phyloP scores from a whole-genome alignment of 2,113 vertebrate species.

The Podarcis raffonei region DNA sequence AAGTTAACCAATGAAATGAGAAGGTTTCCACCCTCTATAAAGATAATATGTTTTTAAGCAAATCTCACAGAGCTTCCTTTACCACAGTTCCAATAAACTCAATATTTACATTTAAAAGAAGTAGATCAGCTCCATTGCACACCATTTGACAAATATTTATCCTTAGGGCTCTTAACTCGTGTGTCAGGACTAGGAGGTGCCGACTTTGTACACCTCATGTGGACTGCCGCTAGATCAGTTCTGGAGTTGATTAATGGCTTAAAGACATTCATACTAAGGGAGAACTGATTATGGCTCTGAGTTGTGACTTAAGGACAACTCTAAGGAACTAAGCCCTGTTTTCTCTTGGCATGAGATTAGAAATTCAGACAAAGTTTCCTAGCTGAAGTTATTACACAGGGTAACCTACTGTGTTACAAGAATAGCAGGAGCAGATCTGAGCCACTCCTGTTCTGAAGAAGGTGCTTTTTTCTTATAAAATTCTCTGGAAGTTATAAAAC shows the following conservation, averaged over 20 bases:
- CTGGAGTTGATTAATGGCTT: not conserved
- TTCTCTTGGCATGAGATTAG: not conserved
- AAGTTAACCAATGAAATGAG: not conserved
- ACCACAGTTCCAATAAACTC: no score
- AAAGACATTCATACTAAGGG: not conserved
- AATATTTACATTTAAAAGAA: no score
- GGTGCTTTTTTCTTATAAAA: not conserved
- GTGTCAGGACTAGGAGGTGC: not conserved
- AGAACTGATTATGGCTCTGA: not conserved
- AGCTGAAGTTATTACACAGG: not conserved
- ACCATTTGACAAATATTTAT: not conserved
- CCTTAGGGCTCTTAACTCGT: not conserved
- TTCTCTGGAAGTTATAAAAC: not conserved
- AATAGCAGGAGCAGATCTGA: not conserved
- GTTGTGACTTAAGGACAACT: not conserved
- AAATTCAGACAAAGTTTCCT: not conserved
- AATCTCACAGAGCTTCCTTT: not conserved
- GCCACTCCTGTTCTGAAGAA: not conserved
- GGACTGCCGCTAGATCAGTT: not conserved
- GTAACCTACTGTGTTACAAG: no score
- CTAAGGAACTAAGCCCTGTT: not conserved
- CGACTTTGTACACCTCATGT: not conserved
- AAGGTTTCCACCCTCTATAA: not conserved
- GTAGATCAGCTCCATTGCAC: not conserved
- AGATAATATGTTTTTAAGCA: not conserved